A percentile compares a stretch with the other conserved stretches of the same genome.
phyloP scores from a whole-genome alignment of 2,113 vertebrate genomes.

The Nesogale talazaci region DNA sequence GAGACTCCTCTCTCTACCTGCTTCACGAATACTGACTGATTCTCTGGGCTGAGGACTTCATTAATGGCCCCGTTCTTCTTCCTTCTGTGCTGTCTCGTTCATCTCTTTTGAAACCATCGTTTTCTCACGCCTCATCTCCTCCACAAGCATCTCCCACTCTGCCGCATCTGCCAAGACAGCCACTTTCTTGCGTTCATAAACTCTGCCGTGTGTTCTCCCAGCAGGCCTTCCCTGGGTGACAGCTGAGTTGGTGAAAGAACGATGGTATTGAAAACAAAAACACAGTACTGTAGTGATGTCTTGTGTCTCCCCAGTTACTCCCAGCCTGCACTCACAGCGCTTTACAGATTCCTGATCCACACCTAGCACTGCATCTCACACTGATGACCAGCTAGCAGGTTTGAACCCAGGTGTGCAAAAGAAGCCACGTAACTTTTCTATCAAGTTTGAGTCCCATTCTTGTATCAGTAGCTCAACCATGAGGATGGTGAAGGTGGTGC shows the following conservation, averaged over 20 bases:
- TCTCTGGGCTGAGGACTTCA: neutral
- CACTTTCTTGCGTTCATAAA: constrained; percentile 65
- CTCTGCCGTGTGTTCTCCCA: constrained; percentile 65
- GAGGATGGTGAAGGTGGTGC: too few relatives aligned
- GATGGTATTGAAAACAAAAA: constrained; percentile 12
- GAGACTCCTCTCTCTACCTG: neutral
- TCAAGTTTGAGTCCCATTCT: neutral
- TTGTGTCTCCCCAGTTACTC: neutral
- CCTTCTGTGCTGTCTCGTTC: constrained; percentile 65
- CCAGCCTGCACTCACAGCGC: neutral
- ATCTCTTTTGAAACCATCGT: constrained; percentile 65
- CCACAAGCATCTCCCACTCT: neutral
- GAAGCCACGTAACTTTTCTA: neutral
- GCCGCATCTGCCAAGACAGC: constrained; percentile 41
- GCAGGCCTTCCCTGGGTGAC: constrained; percentile 67
- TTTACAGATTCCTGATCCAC: neutral
- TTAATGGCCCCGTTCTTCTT: neutral
- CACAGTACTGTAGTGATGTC: neutral
- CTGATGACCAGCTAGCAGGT: neutral
- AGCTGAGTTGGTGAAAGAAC: constrained; percentile 38
- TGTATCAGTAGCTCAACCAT: too few relatives aligned
- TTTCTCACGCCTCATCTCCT: constrained; percentile 27
- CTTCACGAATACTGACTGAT: neutral
- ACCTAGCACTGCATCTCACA: neutral
- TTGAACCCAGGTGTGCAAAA: constrained; percentile 17